A percentile compares a stretch with the other conserved stretches of the same genome.
phyloP scores from a whole-genome alignment of 2,113 vertebrate species.

The Hippopotamus amphibius region DNA sequence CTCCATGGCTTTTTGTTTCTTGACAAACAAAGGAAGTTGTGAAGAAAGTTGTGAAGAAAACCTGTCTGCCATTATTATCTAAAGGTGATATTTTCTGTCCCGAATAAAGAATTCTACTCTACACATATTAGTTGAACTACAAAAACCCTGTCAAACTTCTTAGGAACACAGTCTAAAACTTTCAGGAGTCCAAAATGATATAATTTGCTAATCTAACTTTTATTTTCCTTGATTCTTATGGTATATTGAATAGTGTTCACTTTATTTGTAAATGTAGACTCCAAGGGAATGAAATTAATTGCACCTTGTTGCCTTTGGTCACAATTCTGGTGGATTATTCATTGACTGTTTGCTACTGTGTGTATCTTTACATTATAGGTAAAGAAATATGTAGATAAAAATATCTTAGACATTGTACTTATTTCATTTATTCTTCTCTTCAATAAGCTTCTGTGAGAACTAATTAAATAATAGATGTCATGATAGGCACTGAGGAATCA shows the following conservation, averaged over 20 bases:
- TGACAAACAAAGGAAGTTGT: background rate
- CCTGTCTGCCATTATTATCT: background rate
- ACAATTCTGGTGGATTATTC: background rate
- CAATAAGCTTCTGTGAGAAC: conserved; percentile 18
- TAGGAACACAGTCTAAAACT: background rate
- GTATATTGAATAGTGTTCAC: background rate
- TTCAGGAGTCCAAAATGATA: background rate
- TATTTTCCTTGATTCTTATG: background rate
- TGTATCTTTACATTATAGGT: background rate
- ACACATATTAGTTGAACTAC: background rate
- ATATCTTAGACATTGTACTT: background rate
- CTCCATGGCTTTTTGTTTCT: background rate
- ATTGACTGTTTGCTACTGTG: background rate
- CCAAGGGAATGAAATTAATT: background rate
- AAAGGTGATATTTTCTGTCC: background rate
- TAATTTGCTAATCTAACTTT: background rate
- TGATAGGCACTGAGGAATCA: background rate
- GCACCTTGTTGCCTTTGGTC: background rate
- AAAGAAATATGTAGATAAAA: background rate
- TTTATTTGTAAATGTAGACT: background rate
- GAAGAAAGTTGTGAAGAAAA: conserved; percentile 39
- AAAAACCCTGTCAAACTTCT: background rate
- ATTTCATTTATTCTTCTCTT: conserved; percentile 23
- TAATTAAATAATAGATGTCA: background rate
- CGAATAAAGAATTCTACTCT: conserved; percentile 10